Conservation (phyloP, 2,797 vertebrate genomes). For the Bradypodion pumilum region DNA sequence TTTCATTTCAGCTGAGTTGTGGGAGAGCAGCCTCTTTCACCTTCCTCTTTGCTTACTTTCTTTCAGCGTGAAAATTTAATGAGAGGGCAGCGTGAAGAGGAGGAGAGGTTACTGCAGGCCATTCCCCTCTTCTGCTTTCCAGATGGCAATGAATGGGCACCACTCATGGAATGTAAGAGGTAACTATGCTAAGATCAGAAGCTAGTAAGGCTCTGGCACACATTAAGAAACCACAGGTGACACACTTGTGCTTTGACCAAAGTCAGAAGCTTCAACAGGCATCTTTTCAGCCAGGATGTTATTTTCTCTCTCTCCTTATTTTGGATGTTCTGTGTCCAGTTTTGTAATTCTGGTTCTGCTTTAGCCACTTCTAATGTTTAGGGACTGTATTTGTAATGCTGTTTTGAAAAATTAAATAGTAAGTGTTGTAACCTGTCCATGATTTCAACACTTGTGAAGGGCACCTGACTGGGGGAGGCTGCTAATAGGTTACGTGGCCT, state of each 20-base stretch:
- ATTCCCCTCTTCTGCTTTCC: slow-evolving; percentile 97
- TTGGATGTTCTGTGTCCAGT: no score
- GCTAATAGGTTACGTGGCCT: background rate
- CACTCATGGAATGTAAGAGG: slow-evolving; percentile 88
- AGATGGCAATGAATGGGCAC: slow-evolving; percentile 88
- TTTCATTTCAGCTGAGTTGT: background rate
- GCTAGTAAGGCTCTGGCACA: background rate
- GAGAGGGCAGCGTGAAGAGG: slow-evolving; percentile 89
- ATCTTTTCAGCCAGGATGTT: background rate
- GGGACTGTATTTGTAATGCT: background rate
- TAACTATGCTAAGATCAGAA: slow-evolving; percentile 47
- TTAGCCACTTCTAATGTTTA: background rate
- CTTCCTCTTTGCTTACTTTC: background rate
- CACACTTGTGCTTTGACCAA: background rate
- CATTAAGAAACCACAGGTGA: background rate
- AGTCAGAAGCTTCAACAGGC: background rate
- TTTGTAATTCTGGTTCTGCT: background rate
- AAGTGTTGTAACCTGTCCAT: background rate
- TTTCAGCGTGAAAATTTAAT: slow-evolving; percentile 86
- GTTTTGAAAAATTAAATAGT: background rate
- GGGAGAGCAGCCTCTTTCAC: background rate
- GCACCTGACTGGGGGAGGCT: background rate
- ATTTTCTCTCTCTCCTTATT: no score
- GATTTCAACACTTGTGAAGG: background rate
- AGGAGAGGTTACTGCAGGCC: slow-evolving; percentile 87